Base-by-base conservation (phyloP, 2,888 invertebrate genomes). In the Polylopha cassiicola region DNA sequence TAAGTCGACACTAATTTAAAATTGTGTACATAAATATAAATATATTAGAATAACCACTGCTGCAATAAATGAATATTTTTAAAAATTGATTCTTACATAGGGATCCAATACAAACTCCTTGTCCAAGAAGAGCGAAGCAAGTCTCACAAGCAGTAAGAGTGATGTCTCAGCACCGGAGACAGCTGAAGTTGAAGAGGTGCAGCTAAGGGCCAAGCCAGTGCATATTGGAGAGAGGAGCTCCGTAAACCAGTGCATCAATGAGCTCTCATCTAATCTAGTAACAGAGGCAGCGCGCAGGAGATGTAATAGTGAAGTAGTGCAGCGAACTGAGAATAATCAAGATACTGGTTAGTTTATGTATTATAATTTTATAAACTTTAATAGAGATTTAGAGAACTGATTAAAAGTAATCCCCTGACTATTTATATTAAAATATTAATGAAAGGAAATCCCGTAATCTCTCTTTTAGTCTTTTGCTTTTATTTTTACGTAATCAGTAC, bases 231-330 rank as follows among this genome's bases (percentile, higher is more conserved):
- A 86, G 47, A 66, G 85, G 37, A 86, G 75, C 51, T 86, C 85
- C 1, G 86, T 89, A 5, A 88, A 89, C 58, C 91, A 92, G 72
- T 92, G 92, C 65, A 90, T 92, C 53, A 91, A 88, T 57, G 92
- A 92, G 66, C 73, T 92, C 50, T 91, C 91, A 21, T 80, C 86
- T n/a, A 87, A 85, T 50, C 59, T 86, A 29, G 77, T 73, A 13
- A 76, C 73, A 1, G 85, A 82, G 43, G 77, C 72, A 39, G 70
- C 73, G 13, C 58, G 77, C 32, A 80, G 86, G 54, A 72, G 87
- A 44, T 87, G 86, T 47, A 81, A 82, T 43, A 86, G 86, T 62
- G 87, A 87, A 64, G 72, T 86, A 49, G 77, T 86, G 11, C 78
- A 78, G 54, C 68, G 76, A 57, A 73, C 59, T 55, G 81, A 84